Evolutionary conservation across 2,797 vertebrate genomes (phyloP), one percentile per base, ranked within the genome.

Genomic region (Mus spretus): DNA sequence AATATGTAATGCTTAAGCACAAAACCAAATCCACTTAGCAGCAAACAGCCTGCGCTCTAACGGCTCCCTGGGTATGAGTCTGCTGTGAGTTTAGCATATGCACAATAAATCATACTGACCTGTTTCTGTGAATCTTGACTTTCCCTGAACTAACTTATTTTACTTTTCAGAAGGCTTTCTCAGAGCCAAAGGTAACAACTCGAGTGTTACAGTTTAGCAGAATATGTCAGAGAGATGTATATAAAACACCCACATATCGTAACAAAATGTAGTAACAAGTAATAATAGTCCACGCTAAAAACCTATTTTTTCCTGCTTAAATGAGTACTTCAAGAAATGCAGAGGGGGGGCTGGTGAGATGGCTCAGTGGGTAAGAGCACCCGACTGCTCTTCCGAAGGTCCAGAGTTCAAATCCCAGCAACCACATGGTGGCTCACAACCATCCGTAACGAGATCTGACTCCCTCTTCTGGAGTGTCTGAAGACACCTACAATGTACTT

Each of bases 121-220:
- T 84, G 79, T 19, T 89, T 90, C 4, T 74, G 77, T 61, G 78
- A 89, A 53, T n/a, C 57, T 86, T 88, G 72, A 79, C 93, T 53
- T 70, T 84, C 40, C 83, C 55, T 85, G 57, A 79, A 26, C 34
- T 94, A 79, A 26, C 34, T 94, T 94, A 96, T 72, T 93, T 93
- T 50, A 57, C 55, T 47, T 78, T 78, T 89, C 37, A 67, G 15
- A 86, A 85, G 37, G 47, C 57, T 83, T 55, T n/a, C 55, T 63
- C 12, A 55, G 17, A 63, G 79, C 10, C 40, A 61, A 34, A 17
- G 28, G n/a, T 75, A 96, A 65, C 55, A 65, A 80, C 22, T 65
- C 44, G 0, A 72, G 37, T 77, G 55, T 4, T 82, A n/a, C 24
- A 95, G 19, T 82, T 89, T 96, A 96, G 87, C 47, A 92, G 22